Base-by-base conservation (phyloP, 2,888 invertebrate genomes). In the Zaprionus obscuricornis region DNA sequence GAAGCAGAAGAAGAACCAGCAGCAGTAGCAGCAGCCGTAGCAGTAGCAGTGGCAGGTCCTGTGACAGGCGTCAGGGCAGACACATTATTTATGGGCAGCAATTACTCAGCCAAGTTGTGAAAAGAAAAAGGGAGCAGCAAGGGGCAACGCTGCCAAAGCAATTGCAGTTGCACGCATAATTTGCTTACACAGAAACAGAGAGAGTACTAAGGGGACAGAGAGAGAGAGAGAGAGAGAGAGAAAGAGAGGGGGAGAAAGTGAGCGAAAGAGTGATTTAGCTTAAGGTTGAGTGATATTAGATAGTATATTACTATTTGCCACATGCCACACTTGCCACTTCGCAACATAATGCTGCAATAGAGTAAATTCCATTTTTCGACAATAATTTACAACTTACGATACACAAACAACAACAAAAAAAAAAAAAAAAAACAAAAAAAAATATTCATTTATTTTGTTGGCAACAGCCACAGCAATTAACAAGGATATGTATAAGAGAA, bases 391-490 rank as follows among this genome's bases (percentile, higher is more conserved):
- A 57, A 33, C n/a, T n/a, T n/a, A 26, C 39, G 11, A 37, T 8
- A 39, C 43, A 2, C 11, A 11, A 64, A 56, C 22, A 22, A 22
- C 22, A 5, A 7, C 22, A 22, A 22, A 4, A 5, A 22, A 22
- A 22, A 5, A 22, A 22, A 22, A 22, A 5, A 22, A 22, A 22
- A 22, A 22, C 22, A 7, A 22, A 22, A 7, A 51, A 50, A 52
- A 66, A 68, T 64, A 72, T 76, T 66, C 70, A 73, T 73, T 79
- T 84, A 77, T 54, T 59, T 69, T 59, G 57, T 68, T 74, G 68
- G 66, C 74, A 66, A 27, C 36, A 79, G 58, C 83, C 78, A 60
- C 82, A 82, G 68, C 81, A 82, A 82, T 82, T 82, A 82, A 86
- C 76, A 82, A 68, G 60, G 58, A 52, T 33, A 16, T 26, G 3